phyloP scores from a whole-genome alignment of 2,113 vertebrate genomes.

The Micronycteris hirsuta region DNA sequence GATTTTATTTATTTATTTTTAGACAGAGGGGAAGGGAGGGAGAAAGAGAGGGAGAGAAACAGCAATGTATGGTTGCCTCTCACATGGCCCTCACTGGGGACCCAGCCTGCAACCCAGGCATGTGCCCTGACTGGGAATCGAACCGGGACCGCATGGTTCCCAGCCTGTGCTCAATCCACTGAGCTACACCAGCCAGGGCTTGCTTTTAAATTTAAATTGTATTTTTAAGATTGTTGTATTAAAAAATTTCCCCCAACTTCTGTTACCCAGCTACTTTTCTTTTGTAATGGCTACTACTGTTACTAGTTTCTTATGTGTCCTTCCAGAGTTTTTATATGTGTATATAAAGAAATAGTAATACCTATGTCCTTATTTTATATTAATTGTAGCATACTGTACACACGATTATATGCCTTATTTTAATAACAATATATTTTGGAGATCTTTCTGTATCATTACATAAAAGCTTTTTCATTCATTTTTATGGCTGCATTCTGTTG shows the following conservation, averaged over 20 bases:
- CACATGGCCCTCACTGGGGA: no score
- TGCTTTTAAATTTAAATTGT: slow-evolving; percentile 41
- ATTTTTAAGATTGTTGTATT: slow-evolving; percentile 22
- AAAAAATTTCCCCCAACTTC: not conserved
- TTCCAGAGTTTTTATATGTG: not conserved
- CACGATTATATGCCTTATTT: not conserved
- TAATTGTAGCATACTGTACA: not conserved
- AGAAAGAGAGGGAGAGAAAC: no score
- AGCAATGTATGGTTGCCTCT: no score
- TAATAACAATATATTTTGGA: slow-evolving; percentile 8
- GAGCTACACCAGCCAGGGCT: no score
- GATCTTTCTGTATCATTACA: not conserved
- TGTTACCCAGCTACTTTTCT: slow-evolving; percentile 16
- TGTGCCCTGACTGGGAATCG: no score
- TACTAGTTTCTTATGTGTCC: not conserved
- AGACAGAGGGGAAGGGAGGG: no score
- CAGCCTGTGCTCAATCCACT: no score
- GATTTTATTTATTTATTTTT: no score
- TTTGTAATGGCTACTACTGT: not conserved
- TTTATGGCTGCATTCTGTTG: slow-evolving; percentile 1
- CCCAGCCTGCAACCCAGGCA: no score
- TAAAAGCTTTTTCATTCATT: not conserved
- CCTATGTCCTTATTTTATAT: not conserved
- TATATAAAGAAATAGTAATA: slow-evolving; percentile 1
- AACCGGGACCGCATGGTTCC: no score